Evolutionary conservation across 2,888 invertebrate genomes (phyloP), one percentile per base, ranked within the genome.

Genomic region (Lysandra bellargus): DNA sequence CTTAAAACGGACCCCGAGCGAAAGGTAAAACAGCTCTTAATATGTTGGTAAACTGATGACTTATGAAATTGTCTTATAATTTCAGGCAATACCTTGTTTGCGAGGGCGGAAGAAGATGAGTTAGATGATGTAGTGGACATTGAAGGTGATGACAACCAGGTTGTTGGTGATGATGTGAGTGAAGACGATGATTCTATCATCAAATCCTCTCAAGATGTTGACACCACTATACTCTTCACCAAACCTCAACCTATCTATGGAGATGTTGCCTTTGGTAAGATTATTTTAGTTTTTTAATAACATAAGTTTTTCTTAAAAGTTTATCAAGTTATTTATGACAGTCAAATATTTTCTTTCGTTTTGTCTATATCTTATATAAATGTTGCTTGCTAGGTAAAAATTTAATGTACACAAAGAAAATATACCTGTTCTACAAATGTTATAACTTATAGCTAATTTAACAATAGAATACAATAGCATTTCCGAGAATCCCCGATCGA

Each of bases 141-240:
- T 81, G 96, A 96, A 83, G 96, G 95, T 79, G 96, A 96, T 85
- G 95, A 95, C 87, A 95, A 92, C 85, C 95, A 95, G 83, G 95
- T 96, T 73, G 96, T 95, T 0, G 95, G 95, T 14, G 96, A 96
- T 53, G 96, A 95, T 78, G 95, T 95, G 69, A 96, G 96, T 78
- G 97, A 96, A 53, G 96, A 96, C 83, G 95, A 95, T 84, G 95
- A 96, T 81, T 89, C 90, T 0, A 82, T 92, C 0, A 95, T 95
- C 2, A 96, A 96, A 82, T 96, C 98, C 3, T 99, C 99, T 0
- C 97, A 98, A 75, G 97, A 99, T 94, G 98, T 98, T 3, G 98
- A 99, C 85, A 98, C 99, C 0, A 97, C 96, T 23, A 96, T 99
- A 86, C 94, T 99, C 81, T 99, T 99, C 91, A 97, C 96, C 1